These are phyloP conservation scores for Zygothrica quintamaculata DNA, from an alignment of 2,888 invertebrate genomes.

Conservation along the genomic window DNA sequence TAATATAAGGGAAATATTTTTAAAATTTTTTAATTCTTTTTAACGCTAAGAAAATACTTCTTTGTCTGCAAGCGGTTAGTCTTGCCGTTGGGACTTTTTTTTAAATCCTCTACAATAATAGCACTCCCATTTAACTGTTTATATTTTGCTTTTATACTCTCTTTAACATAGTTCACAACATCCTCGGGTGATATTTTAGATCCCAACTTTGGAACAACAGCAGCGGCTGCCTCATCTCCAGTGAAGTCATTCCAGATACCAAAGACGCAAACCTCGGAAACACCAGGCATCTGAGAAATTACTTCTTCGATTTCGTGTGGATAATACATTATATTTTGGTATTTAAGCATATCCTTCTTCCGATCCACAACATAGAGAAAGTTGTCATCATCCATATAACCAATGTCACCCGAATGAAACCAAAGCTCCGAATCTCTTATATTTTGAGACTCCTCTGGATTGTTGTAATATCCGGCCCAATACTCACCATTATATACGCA, in stretches of 20 bases:
- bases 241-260: slow-evolving; percentile 68
- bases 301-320: slow-evolving; percentile 76
- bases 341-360: slow-evolving; percentile 75
- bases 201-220: slow-evolving; percentile 56
- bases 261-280: slow-evolving; percentile 74
- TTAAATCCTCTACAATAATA: slow-evolving; percentile 68
- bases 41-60: slow-evolving; percentile 20
- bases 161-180: slow-evolving; percentile 65
- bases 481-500: slow-evolving; percentile 30
- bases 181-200: slow-evolving; percentile 63
- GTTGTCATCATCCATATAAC: slow-evolving; percentile 78
- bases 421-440: slow-evolving; percentile 50
- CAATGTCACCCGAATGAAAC: slow-evolving; percentile 74
- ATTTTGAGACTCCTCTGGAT: slow-evolving; percentile 61
- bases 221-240: slow-evolving; percentile 76
- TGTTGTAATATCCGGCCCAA: slow-evolving; percentile 80
- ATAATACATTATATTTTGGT: slow-evolving; percentile 70
- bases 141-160: slow-evolving; percentile 52
- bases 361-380: slow-evolving; percentile 74
- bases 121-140: slow-evolving; percentile 52
- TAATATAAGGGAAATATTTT: too few species aligned
- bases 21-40: not conserved
- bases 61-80: slow-evolving; percentile 46
- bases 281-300: slow-evolving; percentile 66
- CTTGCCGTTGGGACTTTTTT: slow-evolving; percentile 71